phyloP scores from a whole-genome alignment of 1,140 invertebrate genomes.

The Anastrepha ludens region DNA sequence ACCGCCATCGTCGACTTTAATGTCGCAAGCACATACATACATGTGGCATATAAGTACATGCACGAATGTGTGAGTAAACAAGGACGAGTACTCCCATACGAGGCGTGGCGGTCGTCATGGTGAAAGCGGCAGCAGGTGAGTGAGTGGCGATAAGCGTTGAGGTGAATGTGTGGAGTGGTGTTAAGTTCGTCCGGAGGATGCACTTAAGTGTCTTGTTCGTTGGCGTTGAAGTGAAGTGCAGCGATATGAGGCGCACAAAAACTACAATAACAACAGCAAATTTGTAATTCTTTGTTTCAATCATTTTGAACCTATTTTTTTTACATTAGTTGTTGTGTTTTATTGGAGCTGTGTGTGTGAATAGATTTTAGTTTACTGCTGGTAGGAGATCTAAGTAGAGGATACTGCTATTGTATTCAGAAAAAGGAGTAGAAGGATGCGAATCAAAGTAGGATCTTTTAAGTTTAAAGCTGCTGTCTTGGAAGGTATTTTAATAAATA shows the following conservation, averaged over 20 bases:
- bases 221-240: conserved; percentile 30
- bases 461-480: not conserved
- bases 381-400: not conserved
- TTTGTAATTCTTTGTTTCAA: conserved; percentile 21
- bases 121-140: conserved; percentile 18
- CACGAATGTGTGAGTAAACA: not conserved
- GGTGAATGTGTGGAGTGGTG: not conserved
- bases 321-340: not conserved
- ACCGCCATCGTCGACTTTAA: not conserved
- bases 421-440: not conserved
- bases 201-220: conserved; percentile 50
- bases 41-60: not conserved
- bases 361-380: not conserved
- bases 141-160: not conserved
- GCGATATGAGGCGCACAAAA: conserved; percentile 35
- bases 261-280: not conserved
- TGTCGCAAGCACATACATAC: not conserved
- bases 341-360: not conserved
- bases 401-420: not conserved
- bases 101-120: conserved; percentile 35
- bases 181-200: conserved; percentile 50
- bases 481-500: too few relatives aligned
- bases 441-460: not conserved
- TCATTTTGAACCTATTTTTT: not conserved
- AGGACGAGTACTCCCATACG: not conserved